phyloP scores from a whole-genome alignment of 2,797 vertebrate species.

The Enteromius paludinosus region DNA sequence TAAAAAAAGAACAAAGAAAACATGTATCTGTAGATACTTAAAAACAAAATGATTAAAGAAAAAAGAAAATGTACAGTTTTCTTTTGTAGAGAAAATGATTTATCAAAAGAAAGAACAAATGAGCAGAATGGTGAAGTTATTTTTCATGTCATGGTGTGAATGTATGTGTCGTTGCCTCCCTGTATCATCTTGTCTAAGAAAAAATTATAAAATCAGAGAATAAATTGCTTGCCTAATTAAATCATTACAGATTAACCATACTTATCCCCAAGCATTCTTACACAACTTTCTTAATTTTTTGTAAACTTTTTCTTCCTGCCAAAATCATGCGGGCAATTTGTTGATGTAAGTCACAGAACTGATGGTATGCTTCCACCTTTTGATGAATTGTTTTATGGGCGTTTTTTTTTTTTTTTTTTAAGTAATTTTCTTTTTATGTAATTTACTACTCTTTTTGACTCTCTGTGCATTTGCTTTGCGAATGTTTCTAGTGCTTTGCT shows the following conservation, averaged over 20 bases:
- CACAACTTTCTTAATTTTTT: constrained; percentile 94
- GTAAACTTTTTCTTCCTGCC: constrained; percentile 99
- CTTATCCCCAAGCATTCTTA: constrained; percentile 98
- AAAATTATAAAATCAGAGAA: constrained; percentile 77
- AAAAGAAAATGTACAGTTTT: constrained; percentile 78
- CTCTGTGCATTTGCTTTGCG: constrained; percentile 83
- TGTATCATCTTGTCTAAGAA: constrained; percentile 88
- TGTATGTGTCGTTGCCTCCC: constrained; percentile 98
- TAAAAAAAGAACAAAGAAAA: constrained; percentile 14
- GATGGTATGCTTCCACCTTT: constrained; percentile 90
- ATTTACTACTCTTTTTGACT: constrained; percentile 80
- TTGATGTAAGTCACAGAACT: constrained; percentile 99
- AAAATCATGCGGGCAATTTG: constrained; percentile 99
- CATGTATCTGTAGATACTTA: constrained; percentile 23
- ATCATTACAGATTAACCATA: constrained; percentile 85
- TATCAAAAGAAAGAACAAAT: constrained; percentile 69
- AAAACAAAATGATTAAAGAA: constrained; percentile 62
- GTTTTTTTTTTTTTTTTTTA: constrained; percentile 75
- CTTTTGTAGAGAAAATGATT: constrained; percentile 65
- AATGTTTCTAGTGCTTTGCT: constrained; percentile 81
- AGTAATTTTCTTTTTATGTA: constrained; percentile 74
- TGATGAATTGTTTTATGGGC: constrained; percentile 77
- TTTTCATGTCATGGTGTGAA: constrained; percentile 99
- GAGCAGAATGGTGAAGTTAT: constrained; percentile 89
- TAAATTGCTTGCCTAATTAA: constrained; percentile 72